Conservation (phyloP, 2,797 vertebrate genomes). For the Triplophysa bombifrons region DNA sequence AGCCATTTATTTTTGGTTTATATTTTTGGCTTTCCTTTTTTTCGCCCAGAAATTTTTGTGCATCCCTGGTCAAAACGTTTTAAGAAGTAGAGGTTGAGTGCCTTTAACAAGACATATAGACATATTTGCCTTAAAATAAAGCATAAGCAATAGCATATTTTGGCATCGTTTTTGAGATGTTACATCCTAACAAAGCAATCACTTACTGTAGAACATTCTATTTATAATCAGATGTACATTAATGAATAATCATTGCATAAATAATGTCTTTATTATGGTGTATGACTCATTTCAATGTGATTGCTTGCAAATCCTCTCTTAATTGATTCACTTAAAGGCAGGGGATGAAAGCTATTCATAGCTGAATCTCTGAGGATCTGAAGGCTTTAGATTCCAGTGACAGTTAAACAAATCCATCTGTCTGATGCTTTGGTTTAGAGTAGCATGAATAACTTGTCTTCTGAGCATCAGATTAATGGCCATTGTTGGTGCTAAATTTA, state of each 20-base stretch:
- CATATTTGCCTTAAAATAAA: no score
- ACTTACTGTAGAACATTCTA: not conserved
- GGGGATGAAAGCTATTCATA: constrained; percentile 4
- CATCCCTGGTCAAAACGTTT: no score
- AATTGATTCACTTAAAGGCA: not conserved
- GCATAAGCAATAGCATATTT: not conserved
- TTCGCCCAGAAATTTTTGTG: no score
- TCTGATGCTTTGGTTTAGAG: not conserved
- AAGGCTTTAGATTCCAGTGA: not conserved
- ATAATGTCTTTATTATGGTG: constrained; percentile 13
- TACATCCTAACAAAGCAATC: not conserved
- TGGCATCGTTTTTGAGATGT: not conserved
- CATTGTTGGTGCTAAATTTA: not conserved
- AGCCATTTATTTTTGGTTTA: no score
- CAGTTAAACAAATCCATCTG: not conserved
- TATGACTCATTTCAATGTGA: constrained; percentile 15
- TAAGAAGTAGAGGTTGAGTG: no score
- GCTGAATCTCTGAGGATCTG: constrained; percentile 3
- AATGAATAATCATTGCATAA: constrained; percentile 18
- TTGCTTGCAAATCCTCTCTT: not conserved
- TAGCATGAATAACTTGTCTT: not conserved
- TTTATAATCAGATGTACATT: constrained; percentile 25
- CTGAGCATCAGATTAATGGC: not conserved
- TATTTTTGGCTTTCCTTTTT: no score
- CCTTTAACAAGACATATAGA: no score